Base-by-base conservation (phyloP, 2,888 invertebrate genomes). In the Pegoplata infirma region DNA sequence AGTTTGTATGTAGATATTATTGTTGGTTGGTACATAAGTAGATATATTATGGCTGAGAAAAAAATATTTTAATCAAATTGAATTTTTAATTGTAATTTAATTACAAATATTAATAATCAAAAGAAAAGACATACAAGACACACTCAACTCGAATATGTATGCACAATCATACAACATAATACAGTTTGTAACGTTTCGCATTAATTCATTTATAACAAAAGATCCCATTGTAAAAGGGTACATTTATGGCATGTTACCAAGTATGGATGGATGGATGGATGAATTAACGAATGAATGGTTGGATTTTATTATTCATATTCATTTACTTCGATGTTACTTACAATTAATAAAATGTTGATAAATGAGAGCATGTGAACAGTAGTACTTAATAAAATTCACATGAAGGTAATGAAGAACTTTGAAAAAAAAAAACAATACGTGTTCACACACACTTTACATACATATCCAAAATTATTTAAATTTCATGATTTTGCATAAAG, bases 311-410 rank as follows among this genome's bases (percentile, higher is more conserved):
- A 61, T 55, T 58, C 56, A 47, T 44, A 44, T 73, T 44, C 36
- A 40, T 40, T 40, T 51, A 44, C 40, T n/a, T 73, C 66, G 58
- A 66, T 73, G 64, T 23, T 64, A 64, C 40, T 19, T 25, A 25
- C 51, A 74, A 3, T 28, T 51, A 67, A 75, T 21, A 56, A 56
- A 56, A 36, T 51, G 63, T 56, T 56, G 32, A 64, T 77, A 77
- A 77, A 73, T 77, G 77, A 68, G 77, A 68, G 51, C 77, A 77
- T 77, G 67, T 73, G 77, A 77, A 77, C 21, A 23, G 32, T 61
- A 55, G 40, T 67, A n/a, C n/a, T n/a, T n/a, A 32, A 47, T 23
- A 61, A 32, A 28, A 47, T 67, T 55, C 17, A 44, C 19, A 61
- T 36, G 10, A 32, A 17, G 47, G 32, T 21, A 46, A 44, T 21